These are phyloP conservation scores for Pristionchus arcanus DNA, from an alignment of 2,888 invertebrate genomes.

Conservation along the genomic window DNA sequence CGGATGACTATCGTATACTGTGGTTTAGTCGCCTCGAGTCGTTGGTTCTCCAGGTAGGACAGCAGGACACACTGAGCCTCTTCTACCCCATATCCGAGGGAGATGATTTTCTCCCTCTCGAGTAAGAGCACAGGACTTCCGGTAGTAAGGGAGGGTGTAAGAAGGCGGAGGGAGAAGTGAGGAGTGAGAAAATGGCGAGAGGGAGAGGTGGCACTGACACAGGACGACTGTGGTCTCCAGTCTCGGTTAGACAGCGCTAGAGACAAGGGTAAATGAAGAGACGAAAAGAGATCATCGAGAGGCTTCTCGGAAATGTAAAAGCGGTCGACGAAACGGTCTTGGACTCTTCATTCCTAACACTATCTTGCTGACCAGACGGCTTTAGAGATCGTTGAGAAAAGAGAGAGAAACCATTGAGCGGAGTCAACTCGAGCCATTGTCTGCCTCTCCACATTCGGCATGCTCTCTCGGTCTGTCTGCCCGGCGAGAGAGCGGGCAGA, in stretches of 20 bases:
- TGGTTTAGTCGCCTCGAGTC: too few species aligned
- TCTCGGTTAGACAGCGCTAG: too few species aligned
- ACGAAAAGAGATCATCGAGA: neutral
- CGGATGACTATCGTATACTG: neutral
- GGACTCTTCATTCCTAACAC: neutral
- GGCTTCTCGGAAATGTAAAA: constrained; percentile 32
- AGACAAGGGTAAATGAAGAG: too few species aligned
- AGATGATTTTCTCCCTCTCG: neutral
- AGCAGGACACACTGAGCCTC: neutral
- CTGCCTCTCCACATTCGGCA: too few species aligned
- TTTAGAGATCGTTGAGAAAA: too few species aligned
- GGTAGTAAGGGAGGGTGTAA: neutral
- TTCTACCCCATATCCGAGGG: constrained; percentile 40
- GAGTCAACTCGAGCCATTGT: too few species aligned
- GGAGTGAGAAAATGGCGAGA: neutral
- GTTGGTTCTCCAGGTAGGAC: neutral
- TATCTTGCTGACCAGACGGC: neutral
- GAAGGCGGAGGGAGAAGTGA: neutral
- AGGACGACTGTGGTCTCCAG: neutral
- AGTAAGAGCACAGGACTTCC: constrained; percentile 4
- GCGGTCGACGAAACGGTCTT: constrained; percentile 10
- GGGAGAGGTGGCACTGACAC: neutral
- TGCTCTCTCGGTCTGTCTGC: too few species aligned
- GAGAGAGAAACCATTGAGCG: too few species aligned
- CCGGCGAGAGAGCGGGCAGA: neutral